phyloP scores from a whole-genome alignment of 2,797 vertebrate species.

The Anisognathus igniventris region DNA sequence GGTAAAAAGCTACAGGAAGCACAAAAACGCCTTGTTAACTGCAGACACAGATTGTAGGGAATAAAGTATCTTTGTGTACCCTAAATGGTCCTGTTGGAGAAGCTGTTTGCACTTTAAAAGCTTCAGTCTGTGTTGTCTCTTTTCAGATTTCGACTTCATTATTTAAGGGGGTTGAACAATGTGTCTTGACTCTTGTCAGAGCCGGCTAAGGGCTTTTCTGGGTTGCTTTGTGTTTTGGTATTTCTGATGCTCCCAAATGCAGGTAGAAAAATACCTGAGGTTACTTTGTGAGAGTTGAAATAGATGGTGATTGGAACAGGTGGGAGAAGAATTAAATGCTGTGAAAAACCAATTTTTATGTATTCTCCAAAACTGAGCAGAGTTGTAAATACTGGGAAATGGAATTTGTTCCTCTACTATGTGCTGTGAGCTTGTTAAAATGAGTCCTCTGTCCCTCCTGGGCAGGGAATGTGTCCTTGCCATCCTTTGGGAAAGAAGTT shows the following conservation, averaged over 20 bases:
- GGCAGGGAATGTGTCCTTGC: not conserved
- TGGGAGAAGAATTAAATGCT: not conserved
- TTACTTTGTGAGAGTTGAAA: not conserved
- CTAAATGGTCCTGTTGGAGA: not conserved
- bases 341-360: not conserved
- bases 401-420: not conserved
- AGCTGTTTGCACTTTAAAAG: not conserved
- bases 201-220: not conserved
- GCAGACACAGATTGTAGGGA: not conserved
- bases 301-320: not conserved
- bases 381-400: not conserved
- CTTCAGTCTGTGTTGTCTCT: not conserved
- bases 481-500: not conserved
- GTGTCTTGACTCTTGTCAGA: not conserved
- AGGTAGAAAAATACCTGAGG: not conserved
- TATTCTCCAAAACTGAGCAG: not conserved
- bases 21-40: not conserved
- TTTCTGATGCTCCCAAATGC: not conserved
- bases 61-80: not conserved
- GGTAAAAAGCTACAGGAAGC: not conserved
- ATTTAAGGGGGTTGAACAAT: not conserved
- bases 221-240: not conserved
- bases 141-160: not conserved
- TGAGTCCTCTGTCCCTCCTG: not conserved
- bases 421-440: not conserved